Conservation (phyloP, 2,888 invertebrate genomes). For the Pseudococcus viburni region DNA sequence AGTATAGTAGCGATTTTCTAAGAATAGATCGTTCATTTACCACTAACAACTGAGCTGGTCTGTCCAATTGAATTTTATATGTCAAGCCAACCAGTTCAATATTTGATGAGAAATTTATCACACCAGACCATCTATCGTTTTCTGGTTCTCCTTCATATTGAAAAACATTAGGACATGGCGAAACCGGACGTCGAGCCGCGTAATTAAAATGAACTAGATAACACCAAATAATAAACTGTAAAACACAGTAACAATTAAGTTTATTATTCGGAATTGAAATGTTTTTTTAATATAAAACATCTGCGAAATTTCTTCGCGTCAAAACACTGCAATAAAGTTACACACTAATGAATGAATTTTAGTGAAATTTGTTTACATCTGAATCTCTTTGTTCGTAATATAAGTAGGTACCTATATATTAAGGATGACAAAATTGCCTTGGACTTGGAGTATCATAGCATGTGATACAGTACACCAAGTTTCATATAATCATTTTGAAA, state of each 20-base stretch:
- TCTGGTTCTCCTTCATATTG: conserved; percentile 75
- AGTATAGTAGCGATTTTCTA: not conserved
- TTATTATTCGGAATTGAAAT: conserved; percentile 28
- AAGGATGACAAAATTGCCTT: too few species aligned
- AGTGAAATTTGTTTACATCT: too few species aligned
- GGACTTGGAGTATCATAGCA: too few species aligned
- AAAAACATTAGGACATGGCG: conserved; percentile 77
- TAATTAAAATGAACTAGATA: conserved; percentile 23
- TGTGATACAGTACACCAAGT: too few species aligned
- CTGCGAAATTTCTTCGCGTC: not conserved
- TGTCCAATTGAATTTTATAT: conserved; percentile 76
- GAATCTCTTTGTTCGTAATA: too few species aligned
- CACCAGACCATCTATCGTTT: conserved; percentile 77
- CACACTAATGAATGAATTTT: too few species aligned
- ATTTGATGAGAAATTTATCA: conserved; percentile 75
- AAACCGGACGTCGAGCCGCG: conserved; percentile 63
- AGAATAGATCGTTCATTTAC: conserved; percentile 72
- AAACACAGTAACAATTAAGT: conserved; percentile 42
- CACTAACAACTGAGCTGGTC: conserved; percentile 76
- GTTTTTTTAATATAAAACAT: conserved; percentile 6
- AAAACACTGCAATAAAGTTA: too few species aligned
- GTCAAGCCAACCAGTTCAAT: conserved; percentile 77
- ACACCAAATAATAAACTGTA: conserved; percentile 58
- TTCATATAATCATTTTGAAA: too few species aligned
- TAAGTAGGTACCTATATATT: too few species aligned